Percentiles rank a stretch among this genome's conserved stretches.
These are phyloP conservation scores for Coregonus suidteri DNA, from an alignment of 2,797 vertebrate species.

Conservation along the genomic window DNA sequence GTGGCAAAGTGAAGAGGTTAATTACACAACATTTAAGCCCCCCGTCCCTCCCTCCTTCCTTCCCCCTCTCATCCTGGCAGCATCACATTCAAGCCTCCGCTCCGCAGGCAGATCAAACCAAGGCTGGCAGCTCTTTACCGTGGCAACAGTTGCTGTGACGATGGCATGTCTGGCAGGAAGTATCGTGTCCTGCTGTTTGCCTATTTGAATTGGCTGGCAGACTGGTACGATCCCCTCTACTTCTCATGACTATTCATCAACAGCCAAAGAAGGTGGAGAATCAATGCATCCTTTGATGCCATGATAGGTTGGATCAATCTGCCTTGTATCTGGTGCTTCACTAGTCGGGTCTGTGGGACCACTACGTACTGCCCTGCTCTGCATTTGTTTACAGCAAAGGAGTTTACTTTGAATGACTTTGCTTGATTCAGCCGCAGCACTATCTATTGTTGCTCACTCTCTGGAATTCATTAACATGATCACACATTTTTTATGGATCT, in stretches of 20 bases:
- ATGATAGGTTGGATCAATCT: slow-evolving; percentile 50
- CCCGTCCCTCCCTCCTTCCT: slow-evolving; percentile 36
- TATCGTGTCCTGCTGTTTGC: slow-evolving; percentile 71
- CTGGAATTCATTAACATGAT: neutral
- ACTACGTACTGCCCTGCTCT: neutral
- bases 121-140: slow-evolving; percentile 61
- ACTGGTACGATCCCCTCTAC: slow-evolving; percentile 40
- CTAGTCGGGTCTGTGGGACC: slow-evolving; percentile 38
- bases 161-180: slow-evolving; percentile 67
- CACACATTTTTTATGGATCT: neutral
- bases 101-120: slow-evolving; percentile 62
- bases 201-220: slow-evolving; percentile 72
- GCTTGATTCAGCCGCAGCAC: neutral
- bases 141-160: slow-evolving; percentile 74
- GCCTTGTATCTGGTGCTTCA: slow-evolving; percentile 42
- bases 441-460: neutral
- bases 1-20: slow-evolving; percentile 68
- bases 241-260: slow-evolving; percentile 67
- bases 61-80: slow-evolving; percentile 42
- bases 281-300: slow-evolving; percentile 60
- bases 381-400: neutral
- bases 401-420: neutral
- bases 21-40: slow-evolving; percentile 68
- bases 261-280: slow-evolving; percentile 59
- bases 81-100: slow-evolving; percentile 48